These are phyloP conservation scores for Tuberolachnus salignus DNA, from an alignment of 2,888 invertebrate species.

Conservation along the genomic window DNA sequence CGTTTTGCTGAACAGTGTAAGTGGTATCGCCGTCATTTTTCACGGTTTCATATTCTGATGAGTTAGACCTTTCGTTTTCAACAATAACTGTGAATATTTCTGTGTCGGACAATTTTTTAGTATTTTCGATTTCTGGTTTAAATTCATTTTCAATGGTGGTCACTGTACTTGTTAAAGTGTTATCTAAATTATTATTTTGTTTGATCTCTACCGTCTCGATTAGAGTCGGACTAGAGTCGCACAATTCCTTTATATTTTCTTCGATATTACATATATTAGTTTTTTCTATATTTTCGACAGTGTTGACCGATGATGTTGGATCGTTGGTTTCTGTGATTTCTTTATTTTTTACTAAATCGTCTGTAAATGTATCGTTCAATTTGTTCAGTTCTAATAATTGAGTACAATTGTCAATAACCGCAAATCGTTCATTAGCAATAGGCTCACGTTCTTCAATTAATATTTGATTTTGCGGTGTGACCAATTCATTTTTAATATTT, in stretches of 20 bases:
- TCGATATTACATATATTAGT: background rate
- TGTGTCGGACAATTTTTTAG: background rate
- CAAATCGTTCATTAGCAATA: background rate
- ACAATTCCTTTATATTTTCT: background rate
- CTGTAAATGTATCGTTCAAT: background rate
- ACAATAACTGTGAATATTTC: background rate
- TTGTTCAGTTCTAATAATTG: background rate
- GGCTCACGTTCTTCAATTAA: background rate
- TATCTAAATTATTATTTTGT: background rate
- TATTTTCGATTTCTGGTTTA: background rate
- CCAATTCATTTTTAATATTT: background rate
- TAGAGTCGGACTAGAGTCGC: background rate
- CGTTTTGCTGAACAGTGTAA: background rate
- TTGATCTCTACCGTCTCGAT: background rate
- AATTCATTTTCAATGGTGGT: background rate
- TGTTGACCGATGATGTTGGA: background rate
- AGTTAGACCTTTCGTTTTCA: background rate
- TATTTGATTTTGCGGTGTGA: background rate
- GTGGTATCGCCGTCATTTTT: background rate
- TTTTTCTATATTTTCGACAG: background rate
- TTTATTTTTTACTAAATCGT: background rate
- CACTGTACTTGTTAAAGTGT: background rate
- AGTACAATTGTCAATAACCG: background rate
- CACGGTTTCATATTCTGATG: background rate
- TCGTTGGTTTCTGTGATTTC: background rate